Evolutionary conservation across 2,888 invertebrate species (phyloP), one percentile per base, ranked within the genome.

Genomic region (Pardosa pseudoannulata): DNA sequence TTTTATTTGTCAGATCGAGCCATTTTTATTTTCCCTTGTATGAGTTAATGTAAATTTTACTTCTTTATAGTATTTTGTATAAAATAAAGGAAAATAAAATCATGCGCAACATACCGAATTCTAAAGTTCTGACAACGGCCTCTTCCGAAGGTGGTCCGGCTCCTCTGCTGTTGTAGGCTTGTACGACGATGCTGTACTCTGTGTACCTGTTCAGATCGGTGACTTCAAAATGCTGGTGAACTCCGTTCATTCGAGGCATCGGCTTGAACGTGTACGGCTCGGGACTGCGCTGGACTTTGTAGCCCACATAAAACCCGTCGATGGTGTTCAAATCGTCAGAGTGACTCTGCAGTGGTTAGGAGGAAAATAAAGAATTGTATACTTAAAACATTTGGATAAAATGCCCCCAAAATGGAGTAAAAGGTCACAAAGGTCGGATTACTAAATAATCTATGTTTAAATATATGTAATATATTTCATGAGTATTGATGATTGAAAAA

Each of bases 241-340:
- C 0, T 0, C 68, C 70, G 6, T 74, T 32, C 11, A 31, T 70
- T 28, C 74, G 46, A 19, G 88, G 88, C 11, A 89, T 85, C 0
- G 91, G 91, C 68, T 91, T 89, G 88, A 91, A 91, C 56, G 91
- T 89, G 88, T 90, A 91, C 32, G 91, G 91, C 9, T 90, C 90
- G 3, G 90, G 89, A 56, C 90, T 89, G 64, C 91, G 90, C 71
- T 90, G 90, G 74, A 90, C 89, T 74, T 91, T 91, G 89, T 91
- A 91, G 0, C 91, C 92, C 28, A 92, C 90, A 87, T 91, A 91
- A 88, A 91, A 92, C 1, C 92, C 92, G n/a, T 90, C 88, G 39
- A 92, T 91, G 27, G 90, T 89, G 2, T 90, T 89, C 65, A 90
- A 68, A 9, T 91, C 90, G 2, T 89, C 82, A 3, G 87, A 83